Conservation (phyloP, 2,888 invertebrate genomes). For the Drosophila helvetica region DNA sequence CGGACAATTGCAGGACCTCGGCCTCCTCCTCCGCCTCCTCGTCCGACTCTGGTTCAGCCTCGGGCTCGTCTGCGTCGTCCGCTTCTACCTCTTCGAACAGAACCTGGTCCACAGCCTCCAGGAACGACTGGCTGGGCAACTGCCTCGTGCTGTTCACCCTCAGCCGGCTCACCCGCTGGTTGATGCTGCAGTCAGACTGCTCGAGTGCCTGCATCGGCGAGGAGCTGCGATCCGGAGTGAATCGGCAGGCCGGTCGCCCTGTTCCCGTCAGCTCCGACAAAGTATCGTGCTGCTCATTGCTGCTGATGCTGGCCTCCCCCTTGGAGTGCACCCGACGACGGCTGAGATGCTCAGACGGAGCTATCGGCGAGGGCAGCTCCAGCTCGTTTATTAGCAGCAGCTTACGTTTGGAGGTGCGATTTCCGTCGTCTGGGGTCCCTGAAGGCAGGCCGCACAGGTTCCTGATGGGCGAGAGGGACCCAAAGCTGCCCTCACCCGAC, state of each 20-base stretch:
- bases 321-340: slow-evolving; percentile 39
- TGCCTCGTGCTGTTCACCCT: slow-evolving; percentile 67
- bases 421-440: slow-evolving; percentile 61
- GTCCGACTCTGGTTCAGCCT: slow-evolving; percentile 33
- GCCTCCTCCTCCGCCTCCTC: slow-evolving; percentile 65
- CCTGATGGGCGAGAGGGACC: slow-evolving; percentile 82
- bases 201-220: slow-evolving; percentile 66
- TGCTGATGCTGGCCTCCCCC: slow-evolving; percentile 30
- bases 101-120: slow-evolving; percentile 31
- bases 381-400: slow-evolving; percentile 61
- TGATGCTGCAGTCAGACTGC: slow-evolving; percentile 77
- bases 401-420: slow-evolving; percentile 55
- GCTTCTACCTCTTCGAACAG: slow-evolving; percentile 38
- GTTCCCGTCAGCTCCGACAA: slow-evolving; percentile 50
- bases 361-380: slow-evolving; percentile 74
- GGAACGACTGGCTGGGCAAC: slow-evolving; percentile 13
- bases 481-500: slow-evolving; percentile 76
- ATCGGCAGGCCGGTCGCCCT: slow-evolving; percentile 50
- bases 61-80: slow-evolving; percentile 25
- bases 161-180: slow-evolving; percentile 73
- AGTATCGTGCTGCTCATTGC: slow-evolving; percentile 52
- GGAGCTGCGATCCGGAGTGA: slow-evolving; percentile 80
- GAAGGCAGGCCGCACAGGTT: slow-evolving; percentile 68
- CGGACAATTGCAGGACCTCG: slow-evolving; percentile 79
- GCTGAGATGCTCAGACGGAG: slow-evolving; percentile 67